phyloP scores from a whole-genome alignment of 2,888 invertebrate species.

The Ornithoptera priamus region DNA sequence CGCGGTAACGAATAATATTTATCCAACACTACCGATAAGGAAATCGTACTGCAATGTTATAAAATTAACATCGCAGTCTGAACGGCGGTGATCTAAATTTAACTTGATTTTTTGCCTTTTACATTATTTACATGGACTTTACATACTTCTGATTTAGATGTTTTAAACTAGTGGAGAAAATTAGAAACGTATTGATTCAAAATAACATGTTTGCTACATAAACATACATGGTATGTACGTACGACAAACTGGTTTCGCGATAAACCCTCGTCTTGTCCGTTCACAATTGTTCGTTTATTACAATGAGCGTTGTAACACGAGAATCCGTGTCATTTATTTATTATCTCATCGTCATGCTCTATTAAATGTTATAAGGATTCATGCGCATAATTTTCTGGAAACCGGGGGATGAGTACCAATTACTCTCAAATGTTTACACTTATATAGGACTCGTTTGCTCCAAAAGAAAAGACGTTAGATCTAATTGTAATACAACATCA shows the following conservation, averaged over 20 bases:
- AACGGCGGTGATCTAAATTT: slow-evolving; percentile 18
- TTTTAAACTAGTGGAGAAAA: neutral
- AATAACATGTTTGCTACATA: neutral
- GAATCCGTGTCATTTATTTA: slow-evolving; percentile 19
- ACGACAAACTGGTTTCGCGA: slow-evolving; percentile 13
- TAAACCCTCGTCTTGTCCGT: slow-evolving; percentile 9
- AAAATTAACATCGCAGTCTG: slow-evolving; percentile 22
- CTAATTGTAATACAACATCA: no score
- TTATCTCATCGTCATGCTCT: slow-evolving; percentile 16
- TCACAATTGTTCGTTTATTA: slow-evolving; percentile 18
- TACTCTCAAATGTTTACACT: neutral
- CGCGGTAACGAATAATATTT: slow-evolving; percentile 18
- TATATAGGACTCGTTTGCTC: neutral
- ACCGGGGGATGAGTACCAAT: neutral
- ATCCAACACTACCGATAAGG: slow-evolving; percentile 30
- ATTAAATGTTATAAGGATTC: slow-evolving; percentile 15
- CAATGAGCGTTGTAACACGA: slow-evolving; percentile 20
- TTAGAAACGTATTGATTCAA: neutral
- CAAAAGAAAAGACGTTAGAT: no score
- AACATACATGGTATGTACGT: neutral
- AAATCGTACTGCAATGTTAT: slow-evolving; percentile 27
- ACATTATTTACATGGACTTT: neutral
- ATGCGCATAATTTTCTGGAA: slow-evolving; percentile 12
- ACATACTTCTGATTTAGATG: neutral
- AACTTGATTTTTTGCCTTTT: neutral